phyloP scores from a whole-genome alignment of 2,888 invertebrate genomes.

The Odontothrips loti region DNA sequence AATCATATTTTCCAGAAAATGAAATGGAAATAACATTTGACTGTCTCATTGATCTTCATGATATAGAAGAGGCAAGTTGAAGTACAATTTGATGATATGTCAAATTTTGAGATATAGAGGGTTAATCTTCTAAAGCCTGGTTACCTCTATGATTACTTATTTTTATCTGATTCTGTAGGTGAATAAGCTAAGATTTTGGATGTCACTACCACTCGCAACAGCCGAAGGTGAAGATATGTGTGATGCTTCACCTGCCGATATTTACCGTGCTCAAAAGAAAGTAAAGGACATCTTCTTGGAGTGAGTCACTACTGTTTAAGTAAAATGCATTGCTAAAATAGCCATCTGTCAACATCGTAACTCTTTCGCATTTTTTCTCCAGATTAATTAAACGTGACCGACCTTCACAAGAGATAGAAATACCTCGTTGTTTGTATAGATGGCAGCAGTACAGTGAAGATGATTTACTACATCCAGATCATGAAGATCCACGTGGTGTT shows the following conservation, averaged over 20 bases:
- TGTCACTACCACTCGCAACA: conserved; percentile 61
- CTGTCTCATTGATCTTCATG: conserved; percentile 61
- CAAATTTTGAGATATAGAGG: conserved; percentile 29
- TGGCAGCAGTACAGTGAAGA: neutral
- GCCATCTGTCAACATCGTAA: neutral
- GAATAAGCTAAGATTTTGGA: conserved; percentile 67
- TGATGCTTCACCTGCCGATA: conserved; percentile 43
- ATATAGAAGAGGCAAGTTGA: conserved; percentile 58
- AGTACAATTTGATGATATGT: conserved; percentile 30
- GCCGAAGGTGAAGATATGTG: conserved; percentile 46
- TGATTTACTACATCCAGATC: neutral
- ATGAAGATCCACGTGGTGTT: neutral
- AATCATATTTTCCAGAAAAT: conserved; percentile 71
- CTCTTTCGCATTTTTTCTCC: neutral
- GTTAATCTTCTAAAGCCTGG: too few species aligned
- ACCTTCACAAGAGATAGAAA: neutral
- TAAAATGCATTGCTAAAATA: too few species aligned
- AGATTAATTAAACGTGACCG: neutral
- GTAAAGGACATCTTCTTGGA: conserved; percentile 49
- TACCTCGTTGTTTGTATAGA: neutral
- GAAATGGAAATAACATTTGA: conserved; percentile 80
- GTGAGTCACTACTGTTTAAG: conserved; percentile 43
- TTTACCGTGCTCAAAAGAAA: conserved; percentile 48
- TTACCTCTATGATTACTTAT: too few species aligned
- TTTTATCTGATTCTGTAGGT: conserved; percentile 51